Base-by-base conservation (phyloP, 2,113 vertebrate genomes). In the Leucopsar rothschildi region DNA sequence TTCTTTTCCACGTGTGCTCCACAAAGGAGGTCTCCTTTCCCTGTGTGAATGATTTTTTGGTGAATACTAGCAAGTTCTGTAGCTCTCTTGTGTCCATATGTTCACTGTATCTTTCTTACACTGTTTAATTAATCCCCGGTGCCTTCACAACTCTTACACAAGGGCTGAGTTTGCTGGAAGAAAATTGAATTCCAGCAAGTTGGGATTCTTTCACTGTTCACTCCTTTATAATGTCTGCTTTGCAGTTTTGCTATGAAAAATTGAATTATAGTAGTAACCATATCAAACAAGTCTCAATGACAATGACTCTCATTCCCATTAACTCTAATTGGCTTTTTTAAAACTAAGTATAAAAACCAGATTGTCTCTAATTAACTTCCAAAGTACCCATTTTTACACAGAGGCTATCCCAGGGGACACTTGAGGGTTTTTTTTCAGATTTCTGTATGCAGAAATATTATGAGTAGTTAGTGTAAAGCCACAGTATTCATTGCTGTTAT, bases 341-440 rank as follows among this genome's bases (percentile, higher is more conserved):
- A 89, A 57, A 70, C 59, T 65, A 28, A 15, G 16, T 77, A 50
- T 91, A 49, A 91, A 73, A 92, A 11, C 1, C 50, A 90, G 71
- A 53, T 76, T 86, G 59, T 86, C 53, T 76, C 49, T 86, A 88
- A 94, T 63, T 91, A 80, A 92, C 78, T 92, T 94, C 31, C 23
- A 29, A 88, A 73, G 6, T 78, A 71, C 55, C 47, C 21, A 25
- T 72, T 90, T 90, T 86, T 69, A n/a, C 40, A 77, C 14, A 11
- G 77, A 92, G 35, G 6, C 40, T 88, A 2, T 89, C 77, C 76
- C 69, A 75, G 47, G 59, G 56, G 69, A 64, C 12, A 11, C 33
- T 42, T 83, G 39, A 70, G 47, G 11, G 27, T 53, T 87, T 92
- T 82, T 83, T 83, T 52, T n/a, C 80, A 66, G 47, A 70, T 86